Base-by-base conservation (phyloP, 2,797 vertebrate genomes). In the Rachycentron canadum region DNA sequence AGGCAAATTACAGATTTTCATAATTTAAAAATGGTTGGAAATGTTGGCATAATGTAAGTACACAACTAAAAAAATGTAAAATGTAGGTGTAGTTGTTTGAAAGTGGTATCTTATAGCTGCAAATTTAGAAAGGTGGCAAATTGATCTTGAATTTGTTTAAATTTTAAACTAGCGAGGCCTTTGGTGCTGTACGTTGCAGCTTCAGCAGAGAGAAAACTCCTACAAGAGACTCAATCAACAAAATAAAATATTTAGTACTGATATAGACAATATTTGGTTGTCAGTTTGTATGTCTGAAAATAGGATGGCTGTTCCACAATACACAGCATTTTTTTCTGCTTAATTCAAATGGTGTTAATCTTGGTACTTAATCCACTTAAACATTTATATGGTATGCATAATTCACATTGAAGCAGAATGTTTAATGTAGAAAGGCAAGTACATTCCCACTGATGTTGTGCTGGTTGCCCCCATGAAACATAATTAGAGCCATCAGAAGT, bases 271-370 rank as follows among this genome's bases (percentile, higher is more conserved):
- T 17, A 49, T 58, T 64, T 57, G 17, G 6, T 53, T 70, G 59
- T 74, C 11, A 0, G 25, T 73, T 80, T 56, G 14, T 63, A 13
- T 32, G n/a, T 57, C 40, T 45, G 13, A 63, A 30, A 64, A 64
- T 49, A 55, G 5, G 30, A 52, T 56, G 64, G 79, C 64, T 32
- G 69, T 41, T 60, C 9, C 26, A 49, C 57, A 47, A 52, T 30
- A 53, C 38, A 25, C 50, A 28, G 38, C 25, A 59, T 73, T 72
- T 77, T 65, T 14, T 41, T 8, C 1, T 1, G 5, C 40, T 63
- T 76, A 70, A 85, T 84, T 84, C 40, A 77, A 79, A 86, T 85
- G 82, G 45, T 72, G 67, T 65, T 74, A 70, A 83, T 80, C 43
- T 75, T 60, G 25, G 34, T 68, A 63, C 61, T 78, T 77, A 81